Base-by-base conservation (phyloP, 2,888 invertebrate genomes). In the Zelleria hepariella region DNA sequence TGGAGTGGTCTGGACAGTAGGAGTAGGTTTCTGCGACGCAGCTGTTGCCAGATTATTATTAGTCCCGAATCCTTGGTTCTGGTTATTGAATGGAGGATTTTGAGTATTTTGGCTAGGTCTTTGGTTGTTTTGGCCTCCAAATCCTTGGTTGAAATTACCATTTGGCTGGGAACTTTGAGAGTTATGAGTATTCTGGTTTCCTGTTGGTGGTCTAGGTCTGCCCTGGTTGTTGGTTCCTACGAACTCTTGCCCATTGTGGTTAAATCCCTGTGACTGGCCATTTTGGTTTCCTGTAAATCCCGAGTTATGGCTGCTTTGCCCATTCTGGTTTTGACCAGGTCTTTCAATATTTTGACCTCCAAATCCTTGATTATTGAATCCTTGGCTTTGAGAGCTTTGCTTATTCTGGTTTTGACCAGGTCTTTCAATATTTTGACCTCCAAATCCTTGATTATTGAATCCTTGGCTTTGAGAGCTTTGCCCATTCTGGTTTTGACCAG, bases 21-120 rank as follows among this genome's bases (percentile, higher is more conserved):
- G 77, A 7, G 67, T 66, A 0, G 78, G 61, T 15, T 69, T 71
- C 61, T 77, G 74, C 0, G 78, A 77, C 0, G 78, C 78, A 0
- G 80, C 78, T 55, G 74, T 75, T 2, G 75, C 62, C 18, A 60
- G 48, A 52, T 25, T 62, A 57, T 62, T 48, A n/a, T 51, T 60
- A 48, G 55, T 61, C 10, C 62, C 57, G 48, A 42, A 47, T 52
- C n/a, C 57, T 25, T 20, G 58, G 60, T 42, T 5, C 0, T 15
- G 10, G 5, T 32, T 25, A 7, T 54, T 54, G 15, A 7, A 24
- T 7, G 53, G 7, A n/a, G 53, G 53, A 18, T 5, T 7, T 52
- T 59, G 48, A 42, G 58, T 20, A 51, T 55, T 63, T 2, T 73
- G 60, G 15, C 58, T 64, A 55, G 77, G 73, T 10, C 66, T 62